Conservation (phyloP, 2,113 vertebrate species). For the Nerophis lumbriciformis region DNA sequence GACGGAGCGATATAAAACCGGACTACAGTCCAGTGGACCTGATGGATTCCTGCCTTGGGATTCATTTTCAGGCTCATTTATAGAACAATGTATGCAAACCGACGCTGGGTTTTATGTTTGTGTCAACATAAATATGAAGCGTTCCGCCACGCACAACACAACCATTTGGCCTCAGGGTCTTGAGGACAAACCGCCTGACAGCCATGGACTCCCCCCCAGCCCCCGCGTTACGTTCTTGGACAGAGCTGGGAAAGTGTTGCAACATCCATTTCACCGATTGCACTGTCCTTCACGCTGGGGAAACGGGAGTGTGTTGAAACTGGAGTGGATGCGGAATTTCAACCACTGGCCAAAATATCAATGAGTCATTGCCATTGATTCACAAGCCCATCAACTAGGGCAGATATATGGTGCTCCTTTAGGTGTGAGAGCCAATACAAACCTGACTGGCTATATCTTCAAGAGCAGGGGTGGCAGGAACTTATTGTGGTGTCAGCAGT, state of each 20-base stretch:
- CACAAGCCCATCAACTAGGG: constrained; percentile 24
- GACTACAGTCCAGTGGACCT: constrained; percentile 7
- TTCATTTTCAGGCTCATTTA: constrained; percentile 13
- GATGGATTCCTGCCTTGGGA: constrained; percentile 15
- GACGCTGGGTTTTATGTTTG: neutral
- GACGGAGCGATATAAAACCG: constrained; percentile 5
- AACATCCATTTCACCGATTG: constrained; percentile 1
- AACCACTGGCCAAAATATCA: constrained; percentile 17
- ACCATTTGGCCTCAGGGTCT: neutral
- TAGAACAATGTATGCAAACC: neutral
- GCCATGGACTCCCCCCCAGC: neutral
- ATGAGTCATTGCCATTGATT: constrained; percentile 33
- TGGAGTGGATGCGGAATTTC: constrained; percentile 16
- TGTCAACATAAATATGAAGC: neutral
- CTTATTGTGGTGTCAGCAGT: neutral
- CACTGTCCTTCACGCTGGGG: constrained; percentile 10
- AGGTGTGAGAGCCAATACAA: constrained; percentile 20
- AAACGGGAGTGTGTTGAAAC: constrained; percentile 30
- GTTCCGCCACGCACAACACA: neutral
- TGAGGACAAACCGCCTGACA: neutral
- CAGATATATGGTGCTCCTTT: constrained; percentile 17
- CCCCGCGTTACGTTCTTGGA: neutral
- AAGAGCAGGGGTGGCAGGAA: constrained; percentile 6
- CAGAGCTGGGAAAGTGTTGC: constrained; percentile 7
- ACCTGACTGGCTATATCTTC: constrained; percentile 13